Conservation (phyloP, 2,113 vertebrate species). For the Corapipo altera region DNA sequence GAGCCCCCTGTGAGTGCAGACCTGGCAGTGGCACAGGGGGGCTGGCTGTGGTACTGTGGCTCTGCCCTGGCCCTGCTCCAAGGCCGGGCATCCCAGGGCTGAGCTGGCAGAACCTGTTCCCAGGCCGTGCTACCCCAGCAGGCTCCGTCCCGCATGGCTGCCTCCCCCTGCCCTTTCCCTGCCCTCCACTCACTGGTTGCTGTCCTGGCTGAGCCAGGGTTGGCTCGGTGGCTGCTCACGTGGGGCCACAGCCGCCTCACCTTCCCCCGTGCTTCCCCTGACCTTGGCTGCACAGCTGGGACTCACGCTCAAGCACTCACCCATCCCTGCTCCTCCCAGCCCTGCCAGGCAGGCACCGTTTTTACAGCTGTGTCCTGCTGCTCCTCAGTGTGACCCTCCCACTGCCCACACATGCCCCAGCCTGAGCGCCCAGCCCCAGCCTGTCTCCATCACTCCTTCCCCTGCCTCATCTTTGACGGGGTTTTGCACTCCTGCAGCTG, state of each 20-base stretch:
- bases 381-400: background rate
- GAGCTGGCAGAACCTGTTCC: slow-evolving; percentile 30
- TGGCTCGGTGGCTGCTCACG: background rate
- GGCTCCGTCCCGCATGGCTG: background rate
- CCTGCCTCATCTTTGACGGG: background rate
- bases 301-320: rapidly evolving
- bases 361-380: rapidly evolving
- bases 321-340: background rate
- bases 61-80: background rate
- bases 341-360: background rate
- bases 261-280: background rate
- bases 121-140: background rate
- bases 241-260: background rate
- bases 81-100: background rate
- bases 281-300: background rate
- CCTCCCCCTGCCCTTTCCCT: background rate
- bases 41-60: background rate
- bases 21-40: background rate
- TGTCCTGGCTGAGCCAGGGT: background rate
- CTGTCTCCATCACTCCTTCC: background rate
- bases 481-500: background rate
- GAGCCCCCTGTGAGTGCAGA: rapidly evolving
- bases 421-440: rapidly evolving
- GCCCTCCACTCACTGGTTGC: background rate
- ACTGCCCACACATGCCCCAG: rapidly evolving